Evolutionary conservation across 2,888 invertebrate genomes (phyloP), one percentile per base, ranked within the genome.

Genomic region (Pachycephus smyrnensis): DNA sequence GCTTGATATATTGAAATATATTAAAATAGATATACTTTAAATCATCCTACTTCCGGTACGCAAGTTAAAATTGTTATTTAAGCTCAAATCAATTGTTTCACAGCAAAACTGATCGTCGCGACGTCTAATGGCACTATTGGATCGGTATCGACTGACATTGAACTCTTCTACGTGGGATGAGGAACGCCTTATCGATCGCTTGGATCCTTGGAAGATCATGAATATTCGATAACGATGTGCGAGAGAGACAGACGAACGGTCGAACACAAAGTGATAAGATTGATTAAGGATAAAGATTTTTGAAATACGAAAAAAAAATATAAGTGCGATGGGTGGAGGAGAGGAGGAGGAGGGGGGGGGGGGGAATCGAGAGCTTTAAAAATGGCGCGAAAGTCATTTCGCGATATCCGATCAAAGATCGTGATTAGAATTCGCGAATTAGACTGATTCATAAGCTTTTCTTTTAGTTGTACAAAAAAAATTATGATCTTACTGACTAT

Each of bases 291-390:
- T 23, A 23, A 55, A 55, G 2, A 55, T 23, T 55, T 55, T 40
- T 40, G 1, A 23, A 23, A 23, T 6, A 23, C 1, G 6, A 55
- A 55, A 0, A 55, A 55, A 0, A 55, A 55, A 40, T 37, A 69
- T 55, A 74, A 74, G n/a, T 68, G 69, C 35, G 23, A 15, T 55
- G 12, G n/a, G 55, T 73, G 36, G 71, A 55, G 30, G 35, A 73
- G 55, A 40, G 36, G 30, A 23, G 37, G 40, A 15, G 11, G 15
- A 12, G 30, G 31, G 68, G 12, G 9, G 2, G 3, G 35, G 23
- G 12, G 74, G 33, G 77, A 76, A 75, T 78, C 23, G 23, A 55
- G 23, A 55, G 23, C 55, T 55, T 55, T 55, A 23, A 55, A 23
- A 55, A 55, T 9, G 9, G 23, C 23, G 55, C 55, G 55, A 55